These are phyloP conservation scores for Hofmannophila pseudospretella DNA, from an alignment of 2,888 invertebrate species.

Conservation along the genomic window DNA sequence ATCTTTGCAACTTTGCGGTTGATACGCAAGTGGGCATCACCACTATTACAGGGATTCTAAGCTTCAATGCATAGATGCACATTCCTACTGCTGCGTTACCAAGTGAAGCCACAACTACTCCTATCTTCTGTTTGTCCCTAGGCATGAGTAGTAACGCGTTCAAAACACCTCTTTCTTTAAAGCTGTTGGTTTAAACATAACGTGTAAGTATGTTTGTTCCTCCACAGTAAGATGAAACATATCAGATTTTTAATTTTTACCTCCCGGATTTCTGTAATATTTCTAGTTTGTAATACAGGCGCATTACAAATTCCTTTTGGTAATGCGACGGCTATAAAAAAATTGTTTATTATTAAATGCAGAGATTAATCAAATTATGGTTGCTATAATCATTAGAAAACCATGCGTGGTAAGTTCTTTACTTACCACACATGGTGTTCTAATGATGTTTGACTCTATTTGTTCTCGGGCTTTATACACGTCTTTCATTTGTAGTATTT, in stretches of 20 bases:
- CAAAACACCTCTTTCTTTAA: slow-evolving; percentile 84
- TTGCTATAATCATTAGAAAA: too few relatives aligned
- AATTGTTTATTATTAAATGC: too few relatives aligned
- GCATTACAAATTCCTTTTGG: slow-evolving; percentile 25
- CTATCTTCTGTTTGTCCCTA: slow-evolving; percentile 75
- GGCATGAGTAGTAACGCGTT: slow-evolving; percentile 79
- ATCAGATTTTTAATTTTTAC: too few relatives aligned
- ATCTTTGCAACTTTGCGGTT: slow-evolving; percentile 81
- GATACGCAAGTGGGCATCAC: slow-evolving; percentile 83
- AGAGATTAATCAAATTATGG: too few relatives aligned
- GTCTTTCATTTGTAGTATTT: slow-evolving; percentile 38
- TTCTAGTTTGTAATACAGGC: slow-evolving; percentile 26
- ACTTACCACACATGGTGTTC: slow-evolving; percentile 21
- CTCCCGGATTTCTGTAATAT: slow-evolving; percentile 24
- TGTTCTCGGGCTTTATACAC: slow-evolving; percentile 38
- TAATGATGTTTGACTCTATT: slow-evolving; percentile 28
- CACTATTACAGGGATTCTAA: slow-evolving; percentile 80
- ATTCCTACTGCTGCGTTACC: slow-evolving; percentile 85
- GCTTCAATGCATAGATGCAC: slow-evolving; percentile 79
- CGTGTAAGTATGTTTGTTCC: background rate
- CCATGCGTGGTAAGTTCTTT: too few relatives aligned
- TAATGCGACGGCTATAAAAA: slow-evolving; percentile 30
- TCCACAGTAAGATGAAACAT: too few relatives aligned
- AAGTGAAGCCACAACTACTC: slow-evolving; percentile 83
- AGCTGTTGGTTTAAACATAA: slow-evolving; percentile 54